Evolutionary conservation across 2,888 invertebrate species (phyloP).

Genomic region (Drosophila leonis): DNA sequence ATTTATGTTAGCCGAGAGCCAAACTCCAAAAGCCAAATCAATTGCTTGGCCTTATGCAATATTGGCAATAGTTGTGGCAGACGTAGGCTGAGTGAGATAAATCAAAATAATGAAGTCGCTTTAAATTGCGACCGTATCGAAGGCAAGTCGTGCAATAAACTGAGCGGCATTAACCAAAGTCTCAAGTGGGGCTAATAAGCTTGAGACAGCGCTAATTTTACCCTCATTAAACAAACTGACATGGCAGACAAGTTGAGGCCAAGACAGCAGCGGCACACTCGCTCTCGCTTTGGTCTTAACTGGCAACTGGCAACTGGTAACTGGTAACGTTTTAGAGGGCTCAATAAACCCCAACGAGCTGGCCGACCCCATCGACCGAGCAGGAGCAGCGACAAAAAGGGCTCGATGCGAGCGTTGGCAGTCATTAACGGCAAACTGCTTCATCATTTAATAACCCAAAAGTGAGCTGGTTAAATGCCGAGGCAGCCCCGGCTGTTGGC

Average conservation of each 20-base stretch:
- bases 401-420: conserved; percentile 63
- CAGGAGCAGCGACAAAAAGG: conserved; percentile 25
- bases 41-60: conserved; percentile 47
- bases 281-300: conserved; percentile 25
- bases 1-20: conserved; percentile 60
- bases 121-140: conserved; percentile 62
- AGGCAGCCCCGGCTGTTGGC: conserved; percentile 55
- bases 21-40: conserved; percentile 54
- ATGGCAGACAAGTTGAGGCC: conserved; percentile 62
- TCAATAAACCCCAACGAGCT: conserved; percentile 73
- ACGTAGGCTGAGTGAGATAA: conserved; percentile 53
- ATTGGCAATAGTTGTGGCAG: conserved; percentile 56
- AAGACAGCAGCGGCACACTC: conserved; percentile 18
- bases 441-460: conserved; percentile 82
- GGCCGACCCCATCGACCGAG: conserved; percentile 24
- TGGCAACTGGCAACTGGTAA: too few relatives aligned
- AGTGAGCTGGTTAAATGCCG: conserved; percentile 82
- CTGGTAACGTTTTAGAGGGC: conserved; percentile 71
- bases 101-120: conserved; percentile 80
- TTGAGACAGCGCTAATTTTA: conserved; percentile 81
- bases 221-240: conserved; percentile 82
- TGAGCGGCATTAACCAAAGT: conserved; percentile 77
- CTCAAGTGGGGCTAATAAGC: conserved; percentile 80
- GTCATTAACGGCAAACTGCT: conserved; percentile 81
- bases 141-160: conserved; percentile 64